Percentiles rank a stretch among this genome's conserved stretches.
phyloP scores from a whole-genome alignment of 2,113 vertebrate genomes.

The Morone chrysops region DNA sequence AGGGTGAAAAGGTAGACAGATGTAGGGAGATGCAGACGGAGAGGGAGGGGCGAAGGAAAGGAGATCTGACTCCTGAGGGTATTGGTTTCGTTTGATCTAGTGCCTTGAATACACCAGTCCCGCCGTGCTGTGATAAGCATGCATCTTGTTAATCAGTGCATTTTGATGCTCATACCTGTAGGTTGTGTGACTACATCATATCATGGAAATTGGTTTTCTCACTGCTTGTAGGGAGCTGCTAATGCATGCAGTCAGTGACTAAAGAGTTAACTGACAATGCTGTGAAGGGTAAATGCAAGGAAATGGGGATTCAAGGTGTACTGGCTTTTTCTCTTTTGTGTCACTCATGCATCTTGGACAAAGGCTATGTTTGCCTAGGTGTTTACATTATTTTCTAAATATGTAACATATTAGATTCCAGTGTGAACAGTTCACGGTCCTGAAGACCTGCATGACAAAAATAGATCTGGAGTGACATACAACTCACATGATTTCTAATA shows the following conservation, averaged over 20 bases:
- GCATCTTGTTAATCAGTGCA: conserved; percentile 17
- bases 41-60: conserved; percentile 9
- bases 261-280: conserved; percentile 17
- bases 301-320: not conserved
- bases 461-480: no score
- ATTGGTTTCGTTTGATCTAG: conserved; percentile 48
- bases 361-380: no score
- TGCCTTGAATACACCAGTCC: not conserved
- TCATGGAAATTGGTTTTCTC: conserved; percentile 39
- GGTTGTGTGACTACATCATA: conserved; percentile 17
- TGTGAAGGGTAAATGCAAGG: not conserved
- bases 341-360: not conserved
- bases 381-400: no score
- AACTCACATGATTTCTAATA: no score
- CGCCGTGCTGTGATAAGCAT: not conserved
- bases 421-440: no score
- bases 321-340: not conserved
- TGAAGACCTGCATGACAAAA: no score
- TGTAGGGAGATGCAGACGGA: conserved; percentile 16
- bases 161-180: conserved; percentile 9
- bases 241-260: conserved; percentile 7
- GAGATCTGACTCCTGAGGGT: conserved; percentile 11
- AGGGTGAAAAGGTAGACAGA: conserved; percentile 2
- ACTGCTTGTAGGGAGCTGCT: not conserved
- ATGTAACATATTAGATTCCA: no score